Base-by-base conservation (phyloP, 2,888 invertebrate genomes). In the Terebella lapidaria region DNA sequence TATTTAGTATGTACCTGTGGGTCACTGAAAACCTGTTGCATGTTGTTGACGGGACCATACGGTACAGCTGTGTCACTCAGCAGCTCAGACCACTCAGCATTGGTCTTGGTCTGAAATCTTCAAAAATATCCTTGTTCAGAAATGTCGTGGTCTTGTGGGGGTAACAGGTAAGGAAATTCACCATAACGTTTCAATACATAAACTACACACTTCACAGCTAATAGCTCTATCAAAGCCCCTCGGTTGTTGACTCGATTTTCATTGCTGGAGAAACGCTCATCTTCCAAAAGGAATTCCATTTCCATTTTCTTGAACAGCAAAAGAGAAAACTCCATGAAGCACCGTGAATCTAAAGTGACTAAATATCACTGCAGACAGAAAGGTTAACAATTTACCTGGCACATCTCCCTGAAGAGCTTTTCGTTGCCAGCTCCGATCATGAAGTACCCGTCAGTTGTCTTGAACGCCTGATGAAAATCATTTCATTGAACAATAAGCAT, bases 351-450 rank as follows among this genome's bases (percentile, higher is more conserved):
- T 15, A 15, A 10, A 35, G 10, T 35, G 10, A 35, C 10, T 35
- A 35, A 35, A 35, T n/a, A 35, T 35, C n/a, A 15, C 10, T 35
- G 42, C 42, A 35, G 10, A 35, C n/a, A n/a, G 42, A 35, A 35
- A 35, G 10, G 10, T 35, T 15, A 35, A 35, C n/a, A 35, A 35
- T 24, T 49, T 60, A 77, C 77, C 71, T 72, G 46, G 63, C 77
- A 76, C 1, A 81, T 63, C n/a, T 67, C 61, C 45, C 66, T 60
- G 58, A 78, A 81, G 62, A 76, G 76, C 5, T 69, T 61, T 61
- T 95, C 88, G 53, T 91, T 94, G 1, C 92, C 94, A 1, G 91
- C 86, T 0, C 94, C 94, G 2, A 95, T 84, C 0, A 95, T 91
- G 58, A 94, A 85, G 72, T 89, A 89, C 10, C 68, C 62, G 18